phyloP scores from a whole-genome alignment of 53 echinoderm and acorn worm species.

The Echinometra lucunter region DNA sequence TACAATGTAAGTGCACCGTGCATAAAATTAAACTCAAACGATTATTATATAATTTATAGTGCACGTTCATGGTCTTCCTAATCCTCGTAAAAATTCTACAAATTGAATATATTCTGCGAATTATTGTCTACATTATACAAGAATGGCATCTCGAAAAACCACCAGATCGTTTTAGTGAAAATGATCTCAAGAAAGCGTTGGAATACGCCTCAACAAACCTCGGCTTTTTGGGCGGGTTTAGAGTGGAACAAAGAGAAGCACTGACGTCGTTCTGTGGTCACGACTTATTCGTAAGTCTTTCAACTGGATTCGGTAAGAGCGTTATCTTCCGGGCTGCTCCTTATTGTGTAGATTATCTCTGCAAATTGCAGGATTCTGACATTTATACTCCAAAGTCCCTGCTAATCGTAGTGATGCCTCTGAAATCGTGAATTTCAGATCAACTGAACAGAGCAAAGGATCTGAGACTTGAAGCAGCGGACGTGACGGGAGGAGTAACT shows the following conservation, averaged over 20 bases:
- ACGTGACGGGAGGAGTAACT: slow-evolving; percentile 30
- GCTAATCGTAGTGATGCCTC: slow-evolving; percentile 61
- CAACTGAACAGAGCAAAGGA: slow-evolving; percentile 59
- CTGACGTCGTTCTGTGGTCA: not conserved
- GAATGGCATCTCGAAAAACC: not conserved
- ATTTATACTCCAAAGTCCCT: not conserved
- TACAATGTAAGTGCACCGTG: not conserved
- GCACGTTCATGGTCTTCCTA: not conserved
- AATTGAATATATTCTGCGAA: not conserved
- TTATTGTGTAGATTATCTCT: slow-evolving; percentile 38
- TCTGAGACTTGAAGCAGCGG: slow-evolving; percentile 52
- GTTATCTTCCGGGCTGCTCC: slow-evolving; percentile 44
- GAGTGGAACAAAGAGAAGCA: not conserved
- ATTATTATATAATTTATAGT: not conserved
- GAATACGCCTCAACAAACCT: not conserved
- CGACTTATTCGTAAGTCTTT: slow-evolving; percentile 41
- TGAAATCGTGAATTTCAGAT: slow-evolving; percentile 70
- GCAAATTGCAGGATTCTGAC: not conserved
- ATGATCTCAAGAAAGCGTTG: not conserved
- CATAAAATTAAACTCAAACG: not conserved
- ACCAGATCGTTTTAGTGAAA: not conserved
- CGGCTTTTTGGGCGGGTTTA: slow-evolving; percentile 9
- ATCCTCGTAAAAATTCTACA: not conserved
- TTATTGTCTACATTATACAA: not conserved
- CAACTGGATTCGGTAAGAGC: slow-evolving; percentile 7